Conservation (phyloP, 2,888 invertebrate species). For the Phengaris alcon region DNA sequence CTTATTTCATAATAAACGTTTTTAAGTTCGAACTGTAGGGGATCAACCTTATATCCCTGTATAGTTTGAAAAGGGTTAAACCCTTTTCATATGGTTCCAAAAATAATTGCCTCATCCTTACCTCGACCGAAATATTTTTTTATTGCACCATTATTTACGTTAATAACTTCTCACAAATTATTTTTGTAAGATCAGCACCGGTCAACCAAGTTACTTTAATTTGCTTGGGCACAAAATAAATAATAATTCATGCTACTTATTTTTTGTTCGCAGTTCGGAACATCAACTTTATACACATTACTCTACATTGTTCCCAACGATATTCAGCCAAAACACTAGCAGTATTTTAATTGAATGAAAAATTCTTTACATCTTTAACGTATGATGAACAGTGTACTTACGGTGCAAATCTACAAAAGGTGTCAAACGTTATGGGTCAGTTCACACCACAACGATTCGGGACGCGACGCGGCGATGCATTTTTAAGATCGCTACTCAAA, state of each 20-base stretch:
- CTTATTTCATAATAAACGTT: conserved; percentile 17
- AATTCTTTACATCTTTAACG: too few relatives aligned
- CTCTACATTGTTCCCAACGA: too few relatives aligned
- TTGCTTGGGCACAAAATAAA: not conserved
- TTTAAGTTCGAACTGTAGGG: conserved; percentile 3
- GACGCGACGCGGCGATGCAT: too few relatives aligned
- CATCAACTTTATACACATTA: too few relatives aligned
- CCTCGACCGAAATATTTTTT: not conserved
- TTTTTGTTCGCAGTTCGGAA: not conserved
- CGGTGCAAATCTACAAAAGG: too few relatives aligned
- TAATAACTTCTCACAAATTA: not conserved
- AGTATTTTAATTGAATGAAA: too few relatives aligned
- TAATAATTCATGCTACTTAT: not conserved
- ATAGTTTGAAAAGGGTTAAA: conserved; percentile 30
- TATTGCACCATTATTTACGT: not conserved
- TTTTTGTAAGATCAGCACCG: not conserved
- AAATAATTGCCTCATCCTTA: conserved; percentile 24
- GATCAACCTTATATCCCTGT: conserved; percentile 26
- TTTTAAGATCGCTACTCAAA: too few relatives aligned
- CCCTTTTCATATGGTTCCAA: conserved; percentile 26
- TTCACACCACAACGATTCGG: too few relatives aligned
- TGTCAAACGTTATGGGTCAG: too few relatives aligned
- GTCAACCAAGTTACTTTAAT: not conserved
- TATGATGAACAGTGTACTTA: too few relatives aligned
- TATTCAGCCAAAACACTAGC: too few relatives aligned